A percentile compares a stretch with the other conserved stretches of the same genome.
Conservation (phyloP, 92 coral and sea anemone species). For the Isaurus tuberculatus region DNA sequence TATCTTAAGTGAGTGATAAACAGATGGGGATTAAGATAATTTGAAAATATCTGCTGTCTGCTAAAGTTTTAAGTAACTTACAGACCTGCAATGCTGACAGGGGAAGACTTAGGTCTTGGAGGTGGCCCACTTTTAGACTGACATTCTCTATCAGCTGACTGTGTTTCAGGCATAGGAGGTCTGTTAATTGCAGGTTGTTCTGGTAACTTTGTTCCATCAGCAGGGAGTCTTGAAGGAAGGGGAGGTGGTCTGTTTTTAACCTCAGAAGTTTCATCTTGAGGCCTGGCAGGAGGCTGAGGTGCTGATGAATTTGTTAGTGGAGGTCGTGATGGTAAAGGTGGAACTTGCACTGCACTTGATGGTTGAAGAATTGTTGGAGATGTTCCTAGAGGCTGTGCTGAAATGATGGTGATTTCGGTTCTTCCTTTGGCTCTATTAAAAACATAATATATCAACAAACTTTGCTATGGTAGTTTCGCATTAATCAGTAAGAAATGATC, state of each 20-base stretch:
- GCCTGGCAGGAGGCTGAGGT: constrained; percentile 13
- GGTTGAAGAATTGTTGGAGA: constrained; percentile 26
- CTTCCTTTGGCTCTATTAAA: constrained; percentile 71
- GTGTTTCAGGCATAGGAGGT: constrained; percentile 4
- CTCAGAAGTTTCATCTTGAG: background rate
- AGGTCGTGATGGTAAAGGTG: constrained; percentile 27
- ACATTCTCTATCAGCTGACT: constrained; percentile 37
- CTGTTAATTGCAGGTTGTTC: background rate
- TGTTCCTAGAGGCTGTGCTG: constrained; percentile 89
- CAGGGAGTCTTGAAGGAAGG: constrained; percentile 16
- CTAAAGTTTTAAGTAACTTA: background rate
- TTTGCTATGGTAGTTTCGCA: too few relatives aligned
- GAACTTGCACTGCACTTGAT: constrained; percentile 19
- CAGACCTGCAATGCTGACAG: constrained; percentile 64
- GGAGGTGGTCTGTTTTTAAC: constrained; percentile 9
- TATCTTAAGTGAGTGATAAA: background rate
- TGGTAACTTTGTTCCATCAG: constrained; percentile 16
- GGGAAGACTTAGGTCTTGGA: constrained; percentile 83
- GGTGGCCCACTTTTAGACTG: constrained; percentile 78
- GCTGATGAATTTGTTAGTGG: constrained; percentile 11
- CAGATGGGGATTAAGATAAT: background rate
- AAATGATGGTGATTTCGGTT: constrained; percentile 83
- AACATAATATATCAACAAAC: background rate
- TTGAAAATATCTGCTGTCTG: background rate
- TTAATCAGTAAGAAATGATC: too few relatives aligned